A percentile compares a stretch with the other conserved stretches of the same genome.
phyloP scores from a whole-genome alignment of 2,888 invertebrate species.

The Eumerus sabulonum region DNA sequence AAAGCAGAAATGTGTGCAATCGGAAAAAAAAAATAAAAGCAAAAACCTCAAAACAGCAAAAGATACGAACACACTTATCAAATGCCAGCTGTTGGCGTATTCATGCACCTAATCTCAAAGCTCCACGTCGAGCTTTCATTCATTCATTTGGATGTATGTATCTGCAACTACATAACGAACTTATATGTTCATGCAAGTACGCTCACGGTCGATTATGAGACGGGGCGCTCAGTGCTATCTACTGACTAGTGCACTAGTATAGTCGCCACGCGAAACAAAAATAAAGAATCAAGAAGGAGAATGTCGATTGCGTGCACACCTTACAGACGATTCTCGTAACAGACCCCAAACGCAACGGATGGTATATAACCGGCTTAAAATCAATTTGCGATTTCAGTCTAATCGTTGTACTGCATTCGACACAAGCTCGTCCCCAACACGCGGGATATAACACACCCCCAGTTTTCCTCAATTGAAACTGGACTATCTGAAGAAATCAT shows the following conservation, averaged over 20 bases:
- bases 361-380: conserved; percentile 80
- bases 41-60: conserved; percentile 21
- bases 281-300: conserved; percentile 48
- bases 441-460: not conserved
- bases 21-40: too few relatives aligned
- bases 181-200: conserved; percentile 16
- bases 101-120: conserved; percentile 58
- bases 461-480: conserved; percentile 21
- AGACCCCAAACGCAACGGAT: conserved; percentile 74
- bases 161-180: conserved; percentile 1
- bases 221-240: not conserved
- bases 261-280: conserved; percentile 10
- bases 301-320: conserved; percentile 65
- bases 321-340: conserved; percentile 63
- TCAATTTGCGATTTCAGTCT: conserved; percentile 80
- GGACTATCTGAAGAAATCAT: conserved; percentile 8
- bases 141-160: conserved; percentile 48
- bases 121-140: conserved; percentile 58
- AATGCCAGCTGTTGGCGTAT: conserved; percentile 24
- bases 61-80: conserved; percentile 8
- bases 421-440: conserved; percentile 59
- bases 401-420: conserved; percentile 77
- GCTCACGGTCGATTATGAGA: conserved; percentile 28
- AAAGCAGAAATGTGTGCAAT: too few relatives aligned
- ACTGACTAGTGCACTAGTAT: conserved; percentile 19